Evolutionary conservation across 1,140 invertebrate species (phyloP), one percentile per base, ranked within the genome.

Genomic region (Sitobion miscanthi): DNA sequence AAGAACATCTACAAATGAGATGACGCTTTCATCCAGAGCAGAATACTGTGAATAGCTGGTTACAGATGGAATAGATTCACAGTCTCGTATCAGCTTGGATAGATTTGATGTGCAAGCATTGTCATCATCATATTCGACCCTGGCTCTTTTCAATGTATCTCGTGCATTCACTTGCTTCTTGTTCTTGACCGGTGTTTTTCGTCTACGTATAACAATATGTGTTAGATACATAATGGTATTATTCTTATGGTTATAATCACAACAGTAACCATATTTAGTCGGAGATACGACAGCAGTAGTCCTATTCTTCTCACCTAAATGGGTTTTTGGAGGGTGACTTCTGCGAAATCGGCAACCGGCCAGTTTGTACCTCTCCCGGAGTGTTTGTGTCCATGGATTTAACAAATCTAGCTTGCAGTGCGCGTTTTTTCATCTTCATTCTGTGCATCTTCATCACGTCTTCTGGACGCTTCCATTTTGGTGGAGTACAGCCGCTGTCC

Each of bases 401-500:
- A 69, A 95, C 95, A 93, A 97, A 96, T 93, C 96, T 95, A 94
- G 96, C 96, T 95, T 97, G 96, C 86, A 97, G 95, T 30, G 97
- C 96, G 95, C 96, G 96, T 95, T 97, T 97, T 94, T 96, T 96
- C 94, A 96, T 95, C 95, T 97, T 97, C 88, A 97, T 94, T 93
- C 96, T 96, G 95, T 97, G 96, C 38, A 97, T 94, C 94, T 96
- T 96, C 96, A 97, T 97, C 62, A 97, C 96, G 95, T 97, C 95
- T 47, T 96, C 95, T 3, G 96, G 96, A 93, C 95, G 95, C 62
- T 95, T 96, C 96, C 96, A 97, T 95, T 96, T 95, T 93, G 95
- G 94, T 52, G 94, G 54, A 6, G 94, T 94, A 83, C 93, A 91
- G 45, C 89, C 69, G 38, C 42, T 88, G 47, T 94, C 93, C 47